Evolutionary conservation across 2,797 vertebrate species (phyloP), one percentile per base, ranked within the genome.

Genomic region (Ispidina lecontei): DNA sequence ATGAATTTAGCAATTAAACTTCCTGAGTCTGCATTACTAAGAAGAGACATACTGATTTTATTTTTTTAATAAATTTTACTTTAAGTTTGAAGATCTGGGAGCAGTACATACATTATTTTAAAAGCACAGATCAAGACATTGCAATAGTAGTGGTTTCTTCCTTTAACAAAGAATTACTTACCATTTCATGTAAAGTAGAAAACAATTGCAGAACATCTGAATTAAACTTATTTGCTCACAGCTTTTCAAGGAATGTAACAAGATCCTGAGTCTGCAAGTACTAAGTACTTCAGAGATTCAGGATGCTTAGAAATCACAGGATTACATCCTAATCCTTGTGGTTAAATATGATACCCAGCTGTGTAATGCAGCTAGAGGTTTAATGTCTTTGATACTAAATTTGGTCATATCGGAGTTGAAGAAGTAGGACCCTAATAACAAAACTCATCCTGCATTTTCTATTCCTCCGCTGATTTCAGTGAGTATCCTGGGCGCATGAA

Each of bases 341-440:
- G 58, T 91, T 90, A 92, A 91, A 90, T 84, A 80, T 37, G 78
- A 89, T 54, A 84, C 39, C 90, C 86, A 87, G 89, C 81, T 94
- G 93, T 92, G 91, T 67, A 47, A 62, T 56, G 35, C 35, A 93
- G 47, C 62, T 63, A 82, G 63, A 91, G 29, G 60, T 89, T 96
- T 94, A 59, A 63, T 56, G 62, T 83, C 47, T 95, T 84, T 91
- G 72, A 87, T 69, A 69, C 14, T 85, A 67, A 85, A 90, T 89
- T 55, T 91, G 47, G 35, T 77, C 62, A 23, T 82, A 58, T 22
- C 90, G 54, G n/a, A 84, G 25, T 6, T 83, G 84, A 90, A 89
- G 77, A 69, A 76, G 39, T 33, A 86, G 58, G 12, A 82, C 29
- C 26, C 58, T 84, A 68, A 78, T 76, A 89, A 79, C 23, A 83